A percentile compares a stretch with the other conserved stretches of the same genome.
Conservation (phyloP, 2,797 vertebrate species). For the Enteromius thamalakanensis region DNA sequence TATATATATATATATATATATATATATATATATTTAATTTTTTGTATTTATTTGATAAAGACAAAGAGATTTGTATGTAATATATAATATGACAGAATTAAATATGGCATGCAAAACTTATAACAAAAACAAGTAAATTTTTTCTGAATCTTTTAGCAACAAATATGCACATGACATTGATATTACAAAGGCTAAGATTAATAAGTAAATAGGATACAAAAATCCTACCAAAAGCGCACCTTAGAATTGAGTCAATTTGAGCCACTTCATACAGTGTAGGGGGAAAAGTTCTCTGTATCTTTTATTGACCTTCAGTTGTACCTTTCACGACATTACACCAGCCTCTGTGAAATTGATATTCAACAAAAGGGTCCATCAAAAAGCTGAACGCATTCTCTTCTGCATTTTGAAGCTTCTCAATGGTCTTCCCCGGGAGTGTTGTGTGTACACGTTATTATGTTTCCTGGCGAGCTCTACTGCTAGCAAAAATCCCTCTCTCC, state of each 20-base stretch:
- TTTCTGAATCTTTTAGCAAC: not conserved
- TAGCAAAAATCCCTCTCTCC: slow-evolving; percentile 52
- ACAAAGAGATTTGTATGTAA: too few relatives aligned
- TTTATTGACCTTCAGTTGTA: slow-evolving; percentile 24
- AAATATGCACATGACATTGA: not conserved
- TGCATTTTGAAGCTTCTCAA: slow-evolving; percentile 21
- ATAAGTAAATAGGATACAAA: not conserved
- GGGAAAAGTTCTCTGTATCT: not conserved
- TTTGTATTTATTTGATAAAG: too few relatives aligned
- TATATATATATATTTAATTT: too few relatives aligned
- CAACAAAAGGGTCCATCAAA: slow-evolving; percentile 32
- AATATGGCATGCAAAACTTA: not conserved
- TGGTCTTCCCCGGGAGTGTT: slow-evolving; percentile 34
- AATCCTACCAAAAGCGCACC: not conserved
- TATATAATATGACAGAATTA: not conserved
- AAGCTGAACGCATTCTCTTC: slow-evolving; percentile 26
- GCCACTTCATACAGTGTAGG: not conserved
- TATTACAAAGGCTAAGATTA: not conserved
- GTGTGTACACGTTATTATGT: slow-evolving; percentile 21
- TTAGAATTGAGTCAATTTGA: not conserved
- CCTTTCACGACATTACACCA: slow-evolving; percentile 29
- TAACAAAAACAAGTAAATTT: not conserved
- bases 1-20: too few relatives aligned
- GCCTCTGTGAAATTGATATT: slow-evolving; percentile 35
- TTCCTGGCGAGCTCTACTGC: slow-evolving; percentile 48